A percentile compares a stretch with the other conserved stretches of the same genome.
Evolutionary conservation across 2,113 vertebrate genomes (phyloP).

Genomic region (Rhea pennata): DNA sequence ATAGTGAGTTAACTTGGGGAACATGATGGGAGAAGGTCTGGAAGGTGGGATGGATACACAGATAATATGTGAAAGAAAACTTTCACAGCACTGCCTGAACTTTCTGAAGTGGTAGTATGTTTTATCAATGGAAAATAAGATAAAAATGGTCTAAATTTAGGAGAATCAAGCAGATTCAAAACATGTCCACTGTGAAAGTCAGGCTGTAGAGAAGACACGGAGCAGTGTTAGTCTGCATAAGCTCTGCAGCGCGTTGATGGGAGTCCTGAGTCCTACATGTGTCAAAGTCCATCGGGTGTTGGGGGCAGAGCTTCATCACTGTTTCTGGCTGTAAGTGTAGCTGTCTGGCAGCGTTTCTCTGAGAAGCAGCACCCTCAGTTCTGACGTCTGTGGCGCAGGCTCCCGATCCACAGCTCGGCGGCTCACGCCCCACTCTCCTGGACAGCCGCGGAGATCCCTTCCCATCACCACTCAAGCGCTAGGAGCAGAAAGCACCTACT

Average conservation of each 20-base stretch:
- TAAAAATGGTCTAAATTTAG: not conserved
- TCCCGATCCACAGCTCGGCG: not conserved
- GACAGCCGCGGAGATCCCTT: not conserved
- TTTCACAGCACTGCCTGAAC: not conserved
- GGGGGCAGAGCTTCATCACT: not conserved
- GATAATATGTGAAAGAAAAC: not conserved
- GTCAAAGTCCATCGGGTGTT: not conserved
- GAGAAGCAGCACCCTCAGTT: rapidly evolving
- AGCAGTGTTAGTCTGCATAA: not conserved
- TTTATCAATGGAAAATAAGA: not conserved
- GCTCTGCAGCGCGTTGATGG: not conserved
- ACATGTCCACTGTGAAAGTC: not conserved
- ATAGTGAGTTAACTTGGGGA: not conserved
- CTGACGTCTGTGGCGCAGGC: rapidly evolving
- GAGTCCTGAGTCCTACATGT: not conserved
- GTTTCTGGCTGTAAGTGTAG: not conserved
- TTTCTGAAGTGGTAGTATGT: not conserved
- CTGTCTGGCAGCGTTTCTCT: not conserved
- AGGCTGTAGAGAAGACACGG: not conserved
- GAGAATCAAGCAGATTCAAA: not conserved
- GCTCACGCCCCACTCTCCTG: not conserved
- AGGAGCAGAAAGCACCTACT: not conserved
- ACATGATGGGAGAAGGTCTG: not conserved
- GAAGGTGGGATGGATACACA: not conserved
- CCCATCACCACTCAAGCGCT: not conserved